phyloP scores from a whole-genome alignment of 1,140 invertebrate species.

The Hyles vespertilio region DNA sequence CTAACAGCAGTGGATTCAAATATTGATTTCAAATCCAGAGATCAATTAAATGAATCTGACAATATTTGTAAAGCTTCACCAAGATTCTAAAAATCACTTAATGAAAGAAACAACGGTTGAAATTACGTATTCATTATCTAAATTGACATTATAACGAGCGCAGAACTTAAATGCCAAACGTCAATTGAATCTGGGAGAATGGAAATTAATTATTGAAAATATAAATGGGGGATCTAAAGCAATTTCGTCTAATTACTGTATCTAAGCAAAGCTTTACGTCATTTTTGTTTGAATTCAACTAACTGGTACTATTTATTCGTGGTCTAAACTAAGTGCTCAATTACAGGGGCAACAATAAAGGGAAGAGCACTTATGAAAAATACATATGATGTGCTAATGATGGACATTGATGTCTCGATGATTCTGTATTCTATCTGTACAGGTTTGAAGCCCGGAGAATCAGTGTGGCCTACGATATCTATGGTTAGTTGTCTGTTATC shows the following conservation, averaged over 20 bases:
- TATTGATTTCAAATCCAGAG: background rate
- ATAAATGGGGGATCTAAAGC: conserved; percentile 5
- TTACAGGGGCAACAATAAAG: conserved; percentile 33
- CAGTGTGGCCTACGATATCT: conserved; percentile 71
- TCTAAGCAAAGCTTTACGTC: conserved; percentile 65
- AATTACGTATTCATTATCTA: conserved; percentile 43
- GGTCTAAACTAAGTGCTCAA: conserved; percentile 37
- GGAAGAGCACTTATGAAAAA: conserved; percentile 34
- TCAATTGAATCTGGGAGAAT: too few relatives aligned
- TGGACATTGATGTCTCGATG: conserved; percentile 23
- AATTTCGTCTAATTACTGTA: conserved; percentile 35
- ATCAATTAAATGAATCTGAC: conserved; percentile 16
- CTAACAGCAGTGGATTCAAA: too few relatives aligned
- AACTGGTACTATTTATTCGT: conserved; percentile 20
- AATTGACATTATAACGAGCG: conserved; percentile 22
- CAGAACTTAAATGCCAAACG: too few relatives aligned
- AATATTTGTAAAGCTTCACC: conserved; percentile 59
- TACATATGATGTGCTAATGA: conserved; percentile 31
- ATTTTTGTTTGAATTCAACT: conserved; percentile 26
- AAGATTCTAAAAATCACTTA: conserved; percentile 28
- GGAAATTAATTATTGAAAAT: background rate
- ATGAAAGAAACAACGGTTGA: too few relatives aligned
- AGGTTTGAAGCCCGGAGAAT: conserved; percentile 48
- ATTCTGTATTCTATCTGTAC: conserved; percentile 40
- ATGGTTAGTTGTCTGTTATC: conserved; percentile 63